Evolutionary conservation across 1,140 invertebrate species (phyloP), one percentile per base, ranked within the genome.

Genomic region (Bombus picipes): DNA sequence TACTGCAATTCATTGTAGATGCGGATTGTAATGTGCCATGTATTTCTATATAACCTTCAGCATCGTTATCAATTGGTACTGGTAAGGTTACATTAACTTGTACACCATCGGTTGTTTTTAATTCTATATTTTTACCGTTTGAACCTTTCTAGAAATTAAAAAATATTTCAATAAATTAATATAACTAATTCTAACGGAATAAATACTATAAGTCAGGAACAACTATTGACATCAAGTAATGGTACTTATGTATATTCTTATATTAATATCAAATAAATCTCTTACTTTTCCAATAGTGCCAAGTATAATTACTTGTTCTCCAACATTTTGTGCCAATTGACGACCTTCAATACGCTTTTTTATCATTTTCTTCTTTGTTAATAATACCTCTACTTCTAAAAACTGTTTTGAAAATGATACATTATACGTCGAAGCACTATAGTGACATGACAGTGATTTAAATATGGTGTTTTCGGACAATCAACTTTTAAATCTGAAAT

Each of bases 21-120:
- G 92, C 94, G 15, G 94, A 94, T 43, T 93, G 87, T 10, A 93
- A 78, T 32, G 79, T 91, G 37, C 94, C 94, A 65, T 89, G 88
- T n/a, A 94, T 78, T 91, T 95, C 94, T 47, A 95, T 85, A n/a
- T 91, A 91, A 57, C 92, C 93, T 74, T 92, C 91, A 0, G 73
- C 25, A 70, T 93, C 88, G 3, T 78, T 87, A 73, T 93, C 87
- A 6, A 93, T 81, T 34, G 92, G 92, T 68, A 92, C 85, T 41
- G 83, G 68, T 10, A 95, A 81, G 22, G 90, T 88, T 32, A 93
- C 87, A 74, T 94, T 95, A 39, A 95, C 82, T 75, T 86, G 82
- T 57, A 89, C 83, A 65, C 92, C 83, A 68, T 95, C 94, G 0
- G 91, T 90, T 34, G 94, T 94, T 80, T 81, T 89, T 47, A 95